A percentile compares a stretch with the other conserved stretches of the same genome.
These are phyloP conservation scores for Neomicropteryx cornuta DNA, from an alignment of 1,140 invertebrate species.

Conservation along the genomic window DNA sequence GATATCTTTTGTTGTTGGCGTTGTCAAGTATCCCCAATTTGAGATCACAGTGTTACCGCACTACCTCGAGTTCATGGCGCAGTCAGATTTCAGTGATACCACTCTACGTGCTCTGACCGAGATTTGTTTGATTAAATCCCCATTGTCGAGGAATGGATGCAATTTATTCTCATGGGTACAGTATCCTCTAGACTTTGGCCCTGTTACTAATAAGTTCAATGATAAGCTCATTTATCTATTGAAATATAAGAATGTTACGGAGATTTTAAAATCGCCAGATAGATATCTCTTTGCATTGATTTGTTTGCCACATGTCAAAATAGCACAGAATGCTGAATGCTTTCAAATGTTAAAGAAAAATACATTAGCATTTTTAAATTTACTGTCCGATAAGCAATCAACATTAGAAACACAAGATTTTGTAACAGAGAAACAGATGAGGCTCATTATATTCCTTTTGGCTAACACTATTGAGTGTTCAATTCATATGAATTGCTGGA, in stretches of 20 bases:
- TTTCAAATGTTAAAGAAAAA: slow-evolving; percentile 21
- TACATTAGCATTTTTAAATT: slow-evolving; percentile 23
- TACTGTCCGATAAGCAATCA: slow-evolving; percentile 22
- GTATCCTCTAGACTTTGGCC: slow-evolving; percentile 51
- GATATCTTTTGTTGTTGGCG: slow-evolving; percentile 49
- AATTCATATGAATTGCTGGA: slow-evolving; percentile 39
- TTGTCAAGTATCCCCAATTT: slow-evolving; percentile 55
- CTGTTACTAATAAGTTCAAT: slow-evolving; percentile 24
- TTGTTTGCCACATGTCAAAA: slow-evolving; percentile 48
- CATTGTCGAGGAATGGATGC: slow-evolving; percentile 45
- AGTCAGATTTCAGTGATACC: slow-evolving; percentile 37
- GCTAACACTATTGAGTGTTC: slow-evolving; percentile 42
- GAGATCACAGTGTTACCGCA: slow-evolving; percentile 61
- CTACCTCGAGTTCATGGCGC: slow-evolving; percentile 49
- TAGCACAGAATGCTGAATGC: slow-evolving; percentile 26
- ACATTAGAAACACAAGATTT: slow-evolving; percentile 13
- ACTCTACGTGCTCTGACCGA: slow-evolving; percentile 52
- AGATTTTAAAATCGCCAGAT: slow-evolving; percentile 28
- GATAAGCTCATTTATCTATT: slow-evolving; percentile 25
- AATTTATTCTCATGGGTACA: slow-evolving; percentile 50
- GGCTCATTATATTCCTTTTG: slow-evolving; percentile 39
- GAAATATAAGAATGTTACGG: slow-evolving; percentile 21
- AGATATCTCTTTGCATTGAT: slow-evolving; percentile 43
- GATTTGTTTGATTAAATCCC: slow-evolving; percentile 54
- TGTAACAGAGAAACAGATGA: no score